Conservation (phyloP, 2,888 invertebrate species). For the Stenchaetothrips biformis region DNA sequence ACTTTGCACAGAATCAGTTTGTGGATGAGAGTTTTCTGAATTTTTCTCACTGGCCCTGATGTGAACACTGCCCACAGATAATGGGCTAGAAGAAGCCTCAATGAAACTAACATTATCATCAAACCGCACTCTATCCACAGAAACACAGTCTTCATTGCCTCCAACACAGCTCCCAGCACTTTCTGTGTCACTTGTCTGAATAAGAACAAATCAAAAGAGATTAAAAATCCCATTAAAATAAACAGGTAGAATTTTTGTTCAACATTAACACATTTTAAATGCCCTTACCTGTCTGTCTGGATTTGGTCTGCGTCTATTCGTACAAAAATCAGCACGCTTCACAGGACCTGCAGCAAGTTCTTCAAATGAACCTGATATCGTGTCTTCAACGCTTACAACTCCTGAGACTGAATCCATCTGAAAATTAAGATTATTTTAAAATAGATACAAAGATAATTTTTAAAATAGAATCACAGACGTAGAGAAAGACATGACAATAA, state of each 20-base stretch:
- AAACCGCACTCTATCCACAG: constrained; percentile 57
- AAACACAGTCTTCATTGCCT: constrained; percentile 52
- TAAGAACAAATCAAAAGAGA: constrained; percentile 24
- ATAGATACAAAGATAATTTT: background rate
- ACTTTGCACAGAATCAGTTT: no score
- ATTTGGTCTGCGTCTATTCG: constrained; percentile 1
- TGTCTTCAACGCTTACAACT: constrained; percentile 37
- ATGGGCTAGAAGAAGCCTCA: constrained; percentile 36
- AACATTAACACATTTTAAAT: constrained; percentile 46
- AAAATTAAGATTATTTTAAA: constrained; percentile 5
- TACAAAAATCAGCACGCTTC: constrained; percentile 1
- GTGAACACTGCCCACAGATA: background rate
- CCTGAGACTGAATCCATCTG: constrained; percentile 44
- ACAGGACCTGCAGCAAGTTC: background rate
- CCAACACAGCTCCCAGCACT: constrained; percentile 42
- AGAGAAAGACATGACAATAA: constrained; percentile 29
- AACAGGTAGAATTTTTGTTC: constrained; percentile 48
- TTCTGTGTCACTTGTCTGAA: constrained; percentile 44
- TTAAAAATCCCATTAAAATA: constrained; percentile 40
- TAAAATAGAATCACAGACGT: constrained; percentile 25
- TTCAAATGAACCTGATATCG: background rate
- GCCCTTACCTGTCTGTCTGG: constrained; percentile 38
- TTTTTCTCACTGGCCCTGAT: background rate
- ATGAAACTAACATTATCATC: constrained; percentile 60
- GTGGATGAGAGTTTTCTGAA: background rate